Base-by-base conservation (phyloP, 1,140 invertebrate species). In the Doryteuthis pealeii region DNA sequence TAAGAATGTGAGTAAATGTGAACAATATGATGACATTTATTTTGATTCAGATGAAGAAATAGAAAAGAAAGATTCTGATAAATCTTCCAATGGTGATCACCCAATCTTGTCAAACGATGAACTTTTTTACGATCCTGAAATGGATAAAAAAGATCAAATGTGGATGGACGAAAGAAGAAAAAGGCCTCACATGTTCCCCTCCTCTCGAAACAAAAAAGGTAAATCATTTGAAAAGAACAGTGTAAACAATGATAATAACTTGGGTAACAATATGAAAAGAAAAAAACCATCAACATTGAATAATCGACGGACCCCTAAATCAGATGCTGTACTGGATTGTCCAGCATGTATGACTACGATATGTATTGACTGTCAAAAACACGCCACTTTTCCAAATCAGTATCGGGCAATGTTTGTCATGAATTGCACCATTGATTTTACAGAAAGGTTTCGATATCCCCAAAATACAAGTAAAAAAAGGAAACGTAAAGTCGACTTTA, bases 351-450 rank as follows among this genome's bases (percentile, higher is more conserved):
- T 92, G 87, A 88, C 88, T 14, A 84, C 89, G 12, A 76, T 92
- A 1, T 91, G 91, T 80, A 76, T 90, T 26, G 91, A 92, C 78
- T 92, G 91, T 84, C 91, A 92, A 62, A 90, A 91, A 77, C 91
- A 92, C 83, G 89, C 88, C 32, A 81, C 88, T 5, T 91, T 91
- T 81, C 84, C 88, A 72, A 88, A 89, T 70, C 91, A 92, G 78
- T 92, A 91, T 82, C 82, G 91, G 77, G 91, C 91, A 6, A 92
- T 92, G 91, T 92, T 92, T 88, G 91, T 91, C 0, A 87, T 85
- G 77, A 92, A 92, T 80, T 92, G 91, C 85, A 77, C 69, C 30
- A 85, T 91, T 1, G 87, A 91, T 73, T 79, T 77, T 31, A 75
- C 72, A 15, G 87, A 91, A 82, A 79, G 82, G 18, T 80, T 92